These are phyloP conservation scores for Drosophila subpulchrella DNA, from an alignment of 1,140 invertebrate genomes.

Conservation along the genomic window DNA sequence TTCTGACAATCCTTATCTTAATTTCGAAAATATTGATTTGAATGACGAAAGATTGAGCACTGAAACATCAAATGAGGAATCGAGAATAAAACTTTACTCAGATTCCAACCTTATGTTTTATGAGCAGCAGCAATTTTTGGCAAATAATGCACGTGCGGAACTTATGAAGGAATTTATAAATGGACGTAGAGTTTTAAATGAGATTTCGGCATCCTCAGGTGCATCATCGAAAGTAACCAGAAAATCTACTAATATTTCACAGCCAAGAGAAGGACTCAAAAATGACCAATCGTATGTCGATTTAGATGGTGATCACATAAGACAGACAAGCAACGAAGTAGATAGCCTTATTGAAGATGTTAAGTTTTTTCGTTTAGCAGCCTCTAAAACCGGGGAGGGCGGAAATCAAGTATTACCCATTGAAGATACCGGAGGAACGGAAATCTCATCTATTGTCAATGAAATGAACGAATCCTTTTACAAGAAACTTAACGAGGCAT, in stretches of 20 bases:
- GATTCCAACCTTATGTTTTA: slow-evolving; percentile 63
- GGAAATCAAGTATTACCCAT: slow-evolving; percentile 60
- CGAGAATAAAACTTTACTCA: slow-evolving; percentile 47
- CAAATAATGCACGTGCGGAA: slow-evolving; percentile 65
- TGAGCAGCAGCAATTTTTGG: slow-evolving; percentile 65
- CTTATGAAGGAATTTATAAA: slow-evolving; percentile 69
- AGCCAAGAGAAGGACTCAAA: neutral
- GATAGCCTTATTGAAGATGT: slow-evolving; percentile 42
- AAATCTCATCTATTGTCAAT: slow-evolving; percentile 79
- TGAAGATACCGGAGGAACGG: slow-evolving; percentile 73
- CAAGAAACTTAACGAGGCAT: slow-evolving; percentile 93
- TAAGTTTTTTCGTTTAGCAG: slow-evolving; percentile 76
- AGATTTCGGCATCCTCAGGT: slow-evolving; percentile 35
- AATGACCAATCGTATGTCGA: neutral
- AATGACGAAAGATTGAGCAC: slow-evolving; percentile 23
- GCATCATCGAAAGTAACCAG: slow-evolving; percentile 16
- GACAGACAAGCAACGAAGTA: slow-evolving; percentile 24
- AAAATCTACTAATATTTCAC: neutral
- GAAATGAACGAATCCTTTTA: slow-evolving; percentile 96
- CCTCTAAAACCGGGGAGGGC: slow-evolving; percentile 65
- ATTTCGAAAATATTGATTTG: slow-evolving; percentile 12
- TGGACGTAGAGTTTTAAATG: slow-evolving; percentile 55
- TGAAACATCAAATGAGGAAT: slow-evolving; percentile 1
- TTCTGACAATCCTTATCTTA: slow-evolving; percentile 7
- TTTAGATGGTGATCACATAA: neutral